Conservation (phyloP, 2,113 vertebrate genomes). For the Xiphophorus couchianus region DNA sequence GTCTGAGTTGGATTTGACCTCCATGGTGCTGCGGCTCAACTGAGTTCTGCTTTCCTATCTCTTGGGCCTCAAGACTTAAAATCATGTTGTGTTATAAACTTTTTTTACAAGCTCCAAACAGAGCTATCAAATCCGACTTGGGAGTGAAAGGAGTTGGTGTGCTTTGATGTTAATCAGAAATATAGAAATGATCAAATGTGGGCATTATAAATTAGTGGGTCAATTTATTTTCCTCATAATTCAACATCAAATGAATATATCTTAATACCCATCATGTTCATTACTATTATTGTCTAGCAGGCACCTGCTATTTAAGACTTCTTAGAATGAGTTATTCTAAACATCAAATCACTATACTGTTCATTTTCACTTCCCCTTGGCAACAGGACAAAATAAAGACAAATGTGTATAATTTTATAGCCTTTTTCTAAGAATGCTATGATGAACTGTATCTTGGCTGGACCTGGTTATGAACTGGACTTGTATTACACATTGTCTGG, state of each 20-base stretch:
- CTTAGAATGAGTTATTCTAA: background rate
- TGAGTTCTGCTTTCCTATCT: constrained; percentile 55
- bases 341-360: background rate
- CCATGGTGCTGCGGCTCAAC: constrained; percentile 42
- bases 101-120: constrained; percentile 20
- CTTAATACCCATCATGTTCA: background rate
- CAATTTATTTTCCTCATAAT: background rate
- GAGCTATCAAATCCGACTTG: constrained; percentile 1
- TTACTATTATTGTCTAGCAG: background rate
- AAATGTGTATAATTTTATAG: background rate
- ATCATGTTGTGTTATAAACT: constrained; percentile 36
- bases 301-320: background rate
- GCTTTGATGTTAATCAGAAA: background rate
- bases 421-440: background rate
- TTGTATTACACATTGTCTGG: constrained; percentile 37
- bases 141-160: background rate
- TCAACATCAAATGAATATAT: background rate
- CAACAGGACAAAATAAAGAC: background rate
- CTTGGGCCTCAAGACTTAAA: constrained; percentile 22
- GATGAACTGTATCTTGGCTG: background rate
- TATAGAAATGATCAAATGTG: background rate
- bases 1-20: constrained; percentile 70
- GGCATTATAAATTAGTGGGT: background rate
- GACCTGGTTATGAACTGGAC: background rate
- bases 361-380: background rate